Evolutionary conservation across 2,113 vertebrate genomes (phyloP).

Genomic region (Paramormyrops kingsleyae): DNA sequence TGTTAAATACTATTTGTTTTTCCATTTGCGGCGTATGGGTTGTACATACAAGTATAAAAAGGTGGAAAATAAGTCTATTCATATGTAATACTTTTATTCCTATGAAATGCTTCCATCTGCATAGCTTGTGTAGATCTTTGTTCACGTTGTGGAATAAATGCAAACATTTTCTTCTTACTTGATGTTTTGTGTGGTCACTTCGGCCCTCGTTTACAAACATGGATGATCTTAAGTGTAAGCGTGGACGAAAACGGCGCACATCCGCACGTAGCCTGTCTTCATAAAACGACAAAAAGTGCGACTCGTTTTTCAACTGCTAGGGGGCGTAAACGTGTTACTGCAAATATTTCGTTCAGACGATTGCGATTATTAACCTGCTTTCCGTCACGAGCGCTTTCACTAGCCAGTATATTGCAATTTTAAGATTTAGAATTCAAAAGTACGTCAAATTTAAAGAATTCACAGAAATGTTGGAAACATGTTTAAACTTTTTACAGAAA

Average conservation of each 20-base stretch:
- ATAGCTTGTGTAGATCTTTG: slow-evolving; percentile 12
- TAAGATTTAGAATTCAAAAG: neutral
- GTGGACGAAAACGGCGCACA: neutral
- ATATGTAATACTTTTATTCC: slow-evolving; percentile 1
- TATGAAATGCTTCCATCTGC: slow-evolving; percentile 21
- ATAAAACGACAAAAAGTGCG: neutral
- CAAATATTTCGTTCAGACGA: neutral
- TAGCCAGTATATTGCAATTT: neutral
- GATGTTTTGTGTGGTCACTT: neutral
- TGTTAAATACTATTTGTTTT: neutral
- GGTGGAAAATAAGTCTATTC: neutral
- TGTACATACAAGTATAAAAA: neutral
- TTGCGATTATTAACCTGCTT: neutral
- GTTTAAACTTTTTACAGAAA: neutral
- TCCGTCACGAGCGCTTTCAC: neutral
- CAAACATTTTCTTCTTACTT: slow-evolving; percentile 15
- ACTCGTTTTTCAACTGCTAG: neutral
- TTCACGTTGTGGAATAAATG: slow-evolving; percentile 33
- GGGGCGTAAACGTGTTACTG: neutral
- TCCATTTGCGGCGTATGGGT: neutral
- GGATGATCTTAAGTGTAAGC: neutral
- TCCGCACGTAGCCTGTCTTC: neutral
- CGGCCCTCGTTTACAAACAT: neutral
- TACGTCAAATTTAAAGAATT: neutral
- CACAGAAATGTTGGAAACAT: neutral